Evolutionary conservation across 1,140 invertebrate species (phyloP), one percentile per base, ranked within the genome.

Genomic region (Drosophila tani): DNA sequence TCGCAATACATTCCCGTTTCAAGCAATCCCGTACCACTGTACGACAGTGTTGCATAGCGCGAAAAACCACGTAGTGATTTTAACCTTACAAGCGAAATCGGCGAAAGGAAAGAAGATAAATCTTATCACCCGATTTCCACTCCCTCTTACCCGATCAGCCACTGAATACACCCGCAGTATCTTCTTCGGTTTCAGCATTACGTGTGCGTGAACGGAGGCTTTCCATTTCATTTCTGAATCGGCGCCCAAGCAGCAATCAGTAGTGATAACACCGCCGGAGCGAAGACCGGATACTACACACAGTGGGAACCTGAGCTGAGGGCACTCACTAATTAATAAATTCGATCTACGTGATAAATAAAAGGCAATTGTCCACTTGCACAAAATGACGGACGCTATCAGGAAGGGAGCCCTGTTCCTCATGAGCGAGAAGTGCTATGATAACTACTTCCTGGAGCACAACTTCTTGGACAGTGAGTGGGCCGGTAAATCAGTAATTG

Each of bases 401-500:
- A 91, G 66, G 32, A 75, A 92, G 71, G 84, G 81, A 45, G 87
- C 87, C n/a, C 80, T 92, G 19, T 78, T 82, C 17, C 65, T 92
- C 1, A 92, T 92, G 84, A 91, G 70, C 59, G 71, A 80, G 81
- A 93, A 96, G 87, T 97, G 96, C 91, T 95, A 95, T 64, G 94
- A 96, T 81, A 95, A 96, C 88, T 97, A 97, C 93, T 96, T 97
- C 81, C 86, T 94, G 17, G 94, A 97, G 24, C 95, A 95, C 59
- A 96, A 97, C 91, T 97, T 97, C 82, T 91, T 96, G 19, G 94
- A 97, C 92, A 95, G 96, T 97, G 94, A 94, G 94, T 92, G 55
- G 5, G 5, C 15, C 9, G 57, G 17, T 70, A 38, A 41, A 56
- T 46, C 32, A 6, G n/a, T n/a, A 53, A 53, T 40, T 58, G 3